A percentile compares a stretch with the other conserved stretches of the same genome.
phyloP scores from a whole-genome alignment of 2,797 vertebrate species.

The Huso huso region DNA sequence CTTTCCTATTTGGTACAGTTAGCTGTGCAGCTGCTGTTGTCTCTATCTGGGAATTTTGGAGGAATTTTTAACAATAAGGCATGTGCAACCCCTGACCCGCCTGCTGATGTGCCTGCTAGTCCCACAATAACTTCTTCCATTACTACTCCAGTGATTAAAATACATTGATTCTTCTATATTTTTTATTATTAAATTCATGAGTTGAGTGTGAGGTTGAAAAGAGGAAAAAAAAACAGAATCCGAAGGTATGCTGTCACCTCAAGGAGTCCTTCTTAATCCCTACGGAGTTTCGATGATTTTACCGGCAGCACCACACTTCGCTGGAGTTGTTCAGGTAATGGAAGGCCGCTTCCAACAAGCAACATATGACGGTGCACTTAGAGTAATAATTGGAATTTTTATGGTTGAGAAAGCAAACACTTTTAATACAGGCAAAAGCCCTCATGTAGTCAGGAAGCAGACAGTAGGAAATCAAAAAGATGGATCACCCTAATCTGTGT shows the following conservation, averaged over 20 bases:
- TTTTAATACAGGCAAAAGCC: conserved; percentile 78
- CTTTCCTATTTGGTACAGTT: conserved; percentile 8
- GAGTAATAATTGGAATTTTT: conserved; percentile 86
- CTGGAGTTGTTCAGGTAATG: conserved; percentile 63
- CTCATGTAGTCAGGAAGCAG: conserved; percentile 68
- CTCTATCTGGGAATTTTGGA: conserved; percentile 51
- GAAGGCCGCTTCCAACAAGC: conserved; percentile 54
- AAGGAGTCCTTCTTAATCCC: conserved; percentile 54
- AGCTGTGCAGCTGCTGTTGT: conserved; percentile 51
- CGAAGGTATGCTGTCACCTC: conserved; percentile 55
- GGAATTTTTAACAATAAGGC: conserved; percentile 55
- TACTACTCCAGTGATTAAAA: conserved; percentile 51
- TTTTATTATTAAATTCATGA: conserved; percentile 7
- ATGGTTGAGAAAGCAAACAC: conserved; percentile 78
- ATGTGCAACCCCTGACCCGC: conserved; percentile 29
- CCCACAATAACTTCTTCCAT: conserved; percentile 53
- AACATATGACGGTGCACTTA: conserved; percentile 65
- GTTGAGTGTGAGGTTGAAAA: neutral
- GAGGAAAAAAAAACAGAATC: conserved; percentile 27
- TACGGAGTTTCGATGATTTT: conserved; percentile 51
- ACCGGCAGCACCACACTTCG: conserved; percentile 48
- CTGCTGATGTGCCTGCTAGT: conserved; percentile 41
- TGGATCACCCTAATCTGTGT: conserved; percentile 91
- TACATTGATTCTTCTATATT: conserved; percentile 55
- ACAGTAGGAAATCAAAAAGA: conserved; percentile 90